Conservation (phyloP, 2,888 invertebrate genomes). For the Rhamnusium bicolor region DNA sequence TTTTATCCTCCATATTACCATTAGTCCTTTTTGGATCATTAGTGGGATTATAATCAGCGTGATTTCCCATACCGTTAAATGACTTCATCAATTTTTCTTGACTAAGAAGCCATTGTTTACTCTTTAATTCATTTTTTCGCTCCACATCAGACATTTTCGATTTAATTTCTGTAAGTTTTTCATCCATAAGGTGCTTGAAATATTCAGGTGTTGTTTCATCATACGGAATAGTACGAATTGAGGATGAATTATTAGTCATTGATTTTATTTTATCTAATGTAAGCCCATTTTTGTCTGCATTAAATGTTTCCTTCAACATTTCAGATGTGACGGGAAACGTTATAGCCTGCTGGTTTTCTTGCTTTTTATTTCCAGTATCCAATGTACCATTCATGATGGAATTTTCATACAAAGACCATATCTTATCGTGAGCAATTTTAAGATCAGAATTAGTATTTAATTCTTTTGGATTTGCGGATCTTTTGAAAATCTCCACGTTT, state of each 20-base stretch:
- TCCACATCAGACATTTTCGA: slow-evolving; percentile 23
- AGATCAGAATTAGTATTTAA: not conserved
- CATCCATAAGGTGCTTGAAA: slow-evolving; percentile 26
- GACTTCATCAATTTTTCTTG: slow-evolving; percentile 12
- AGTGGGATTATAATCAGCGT: not conserved
- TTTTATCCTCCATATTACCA: not conserved
- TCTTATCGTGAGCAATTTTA: not conserved
- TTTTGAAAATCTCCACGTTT: not conserved
- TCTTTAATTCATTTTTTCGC: slow-evolving; percentile 7
- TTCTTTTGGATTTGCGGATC: not conserved
- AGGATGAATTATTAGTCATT: not conserved
- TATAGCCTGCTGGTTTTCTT: not conserved
- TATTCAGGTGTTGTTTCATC: not conserved
- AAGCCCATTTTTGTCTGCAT: not conserved
- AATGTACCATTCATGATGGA: not conserved
- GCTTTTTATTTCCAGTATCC: not conserved
- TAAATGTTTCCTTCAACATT: not conserved
- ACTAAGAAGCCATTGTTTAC: slow-evolving; percentile 13
- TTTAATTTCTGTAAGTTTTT: slow-evolving; percentile 11
- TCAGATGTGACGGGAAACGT: not conserved
- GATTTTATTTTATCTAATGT: not conserved
- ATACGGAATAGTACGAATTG: not conserved
- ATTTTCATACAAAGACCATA: not conserved
- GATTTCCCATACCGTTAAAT: not conserved
- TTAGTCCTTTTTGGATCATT: not conserved